Evolutionary conservation across 30 jellyfish, hydroid and myxozoan genomes (phyloP), one percentile per base, ranked within the genome.

Genomic region (Sanderia malayensis): DNA sequence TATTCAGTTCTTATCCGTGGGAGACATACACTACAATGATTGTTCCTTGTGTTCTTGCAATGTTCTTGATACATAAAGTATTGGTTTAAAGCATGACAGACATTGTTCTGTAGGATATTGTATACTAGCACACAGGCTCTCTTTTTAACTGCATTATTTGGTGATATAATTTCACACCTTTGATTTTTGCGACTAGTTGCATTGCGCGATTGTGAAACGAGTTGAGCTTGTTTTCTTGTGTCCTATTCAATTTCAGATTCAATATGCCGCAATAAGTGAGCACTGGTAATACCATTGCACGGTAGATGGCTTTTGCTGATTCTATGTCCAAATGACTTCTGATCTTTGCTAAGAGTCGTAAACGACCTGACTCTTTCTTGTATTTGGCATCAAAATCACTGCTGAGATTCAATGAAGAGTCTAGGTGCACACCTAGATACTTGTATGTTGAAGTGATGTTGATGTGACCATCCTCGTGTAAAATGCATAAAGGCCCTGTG

Each of bases 301-400:
- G 70, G 71, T 64, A 68, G 64, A 73, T 83, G 59, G 84, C 70
- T 62, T 49, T 61, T 1, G 89, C 78, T 60, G 95, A 19, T 24
- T 62, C 63, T 47, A 44, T 30, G 81, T 77, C 82, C 82, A 83
- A 57, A 52, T 47, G 67, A 28, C 49, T 73, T 63, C 89, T 80
- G 32, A 73, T 29, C 58, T 63, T 73, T 26, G 83, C 72, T 52
- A 83, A 52, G 44, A 83, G 76, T 29, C 95, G 76, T 62, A 83
- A 52, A 18, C 90, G 77, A 29, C 90, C 95, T 49, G 80, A 61
- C 33, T 90, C 95, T 19, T 79, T 62, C 75, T 79, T 79, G 82
- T 79, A 79, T 65, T 65, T 64, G 76, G 65, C 57, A 34, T 64
- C 82, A 65, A 79, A 79, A 53, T 79, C 83, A 46, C 76, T 67